A percentile compares a stretch with the other conserved stretches of the same genome.
Conservation (phyloP, 2,113 vertebrate genomes). For the Gobius niger region DNA sequence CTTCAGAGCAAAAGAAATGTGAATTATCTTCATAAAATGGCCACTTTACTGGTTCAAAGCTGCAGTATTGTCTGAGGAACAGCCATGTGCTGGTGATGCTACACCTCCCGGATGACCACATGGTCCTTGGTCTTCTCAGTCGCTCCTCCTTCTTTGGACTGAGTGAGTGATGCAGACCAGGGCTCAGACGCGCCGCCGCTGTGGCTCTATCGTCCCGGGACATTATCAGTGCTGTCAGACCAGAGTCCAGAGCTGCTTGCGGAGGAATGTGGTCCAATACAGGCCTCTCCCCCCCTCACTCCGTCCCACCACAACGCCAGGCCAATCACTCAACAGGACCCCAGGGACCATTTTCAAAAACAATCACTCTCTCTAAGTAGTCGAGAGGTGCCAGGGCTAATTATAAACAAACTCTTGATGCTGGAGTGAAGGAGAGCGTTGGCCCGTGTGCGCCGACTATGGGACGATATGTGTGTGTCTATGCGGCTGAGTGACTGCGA, state of each 20-base stretch:
- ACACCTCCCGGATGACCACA: neutral
- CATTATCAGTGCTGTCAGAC: slow-evolving; percentile 79
- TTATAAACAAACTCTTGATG: slow-evolving; percentile 83
- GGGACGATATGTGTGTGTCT: slow-evolving; percentile 11
- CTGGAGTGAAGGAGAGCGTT: slow-evolving; percentile 60
- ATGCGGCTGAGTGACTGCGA: slow-evolving; percentile 7
- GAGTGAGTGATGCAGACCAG: slow-evolving; percentile 78
- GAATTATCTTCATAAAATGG: no score
- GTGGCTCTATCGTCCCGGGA: slow-evolving; percentile 62
- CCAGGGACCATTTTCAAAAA: slow-evolving; percentile 75
- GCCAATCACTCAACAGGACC: slow-evolving; percentile 77
- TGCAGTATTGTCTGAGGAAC: no score
- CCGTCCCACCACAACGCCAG: slow-evolving; percentile 48
- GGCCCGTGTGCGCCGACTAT: slow-evolving; percentile 47
- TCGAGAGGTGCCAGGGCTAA: slow-evolving; percentile 80
- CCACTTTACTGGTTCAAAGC: no score
- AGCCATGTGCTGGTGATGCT: neutral
- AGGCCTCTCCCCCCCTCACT: slow-evolving; percentile 31
- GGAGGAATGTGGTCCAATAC: slow-evolving; percentile 73
- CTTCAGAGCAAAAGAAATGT: no score
- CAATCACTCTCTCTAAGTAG: slow-evolving; percentile 79
- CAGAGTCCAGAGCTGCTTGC: slow-evolving; percentile 70
- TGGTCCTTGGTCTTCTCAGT: neutral
- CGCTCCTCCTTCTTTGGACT: slow-evolving; percentile 27
- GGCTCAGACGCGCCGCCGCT: slow-evolving; percentile 63